A percentile compares a stretch with the other conserved stretches of the same genome.
Conservation (phyloP, 2,797 vertebrate genomes). For the Pangasius macronema region DNA sequence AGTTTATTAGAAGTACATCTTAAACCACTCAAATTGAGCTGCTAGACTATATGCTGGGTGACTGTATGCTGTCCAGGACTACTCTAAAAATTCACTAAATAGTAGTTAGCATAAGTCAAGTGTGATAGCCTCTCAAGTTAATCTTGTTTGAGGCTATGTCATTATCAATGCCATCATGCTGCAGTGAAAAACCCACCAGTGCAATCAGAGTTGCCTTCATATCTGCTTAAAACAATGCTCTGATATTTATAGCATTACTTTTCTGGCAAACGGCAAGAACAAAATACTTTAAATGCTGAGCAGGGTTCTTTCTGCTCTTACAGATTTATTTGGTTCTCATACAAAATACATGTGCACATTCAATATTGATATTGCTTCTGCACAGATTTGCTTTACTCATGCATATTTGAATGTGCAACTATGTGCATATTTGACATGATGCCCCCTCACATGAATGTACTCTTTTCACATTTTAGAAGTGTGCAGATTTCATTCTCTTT, state of each 20-base stretch:
- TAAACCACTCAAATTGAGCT: not conserved
- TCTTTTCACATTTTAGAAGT: not conserved
- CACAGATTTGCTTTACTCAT: not conserved
- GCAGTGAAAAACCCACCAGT: not conserved
- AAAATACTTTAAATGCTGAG: not conserved
- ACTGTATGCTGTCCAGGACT: not conserved
- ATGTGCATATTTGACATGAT: not conserved
- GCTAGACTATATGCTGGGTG: not conserved
- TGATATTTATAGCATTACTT: not conserved
- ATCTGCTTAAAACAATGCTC: not conserved
- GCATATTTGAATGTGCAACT: slow-evolving; percentile 2
- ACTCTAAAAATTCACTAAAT: not conserved
- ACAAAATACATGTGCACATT: slow-evolving; percentile 17
- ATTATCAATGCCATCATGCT: not conserved
- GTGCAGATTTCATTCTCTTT: not conserved
- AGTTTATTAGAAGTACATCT: not conserved
- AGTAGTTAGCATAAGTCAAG: not conserved
- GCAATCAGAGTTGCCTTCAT: not conserved
- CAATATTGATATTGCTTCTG: slow-evolving; percentile 21
- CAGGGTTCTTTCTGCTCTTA: not conserved
- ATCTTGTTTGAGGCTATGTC: not conserved
- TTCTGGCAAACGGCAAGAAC: not conserved
- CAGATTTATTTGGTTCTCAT: slow-evolving; percentile 7
- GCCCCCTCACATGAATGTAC: not conserved
- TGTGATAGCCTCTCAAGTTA: not conserved